phyloP scores from a whole-genome alignment of 1,140 invertebrate species.

The Pseudoatta argentina region DNA sequence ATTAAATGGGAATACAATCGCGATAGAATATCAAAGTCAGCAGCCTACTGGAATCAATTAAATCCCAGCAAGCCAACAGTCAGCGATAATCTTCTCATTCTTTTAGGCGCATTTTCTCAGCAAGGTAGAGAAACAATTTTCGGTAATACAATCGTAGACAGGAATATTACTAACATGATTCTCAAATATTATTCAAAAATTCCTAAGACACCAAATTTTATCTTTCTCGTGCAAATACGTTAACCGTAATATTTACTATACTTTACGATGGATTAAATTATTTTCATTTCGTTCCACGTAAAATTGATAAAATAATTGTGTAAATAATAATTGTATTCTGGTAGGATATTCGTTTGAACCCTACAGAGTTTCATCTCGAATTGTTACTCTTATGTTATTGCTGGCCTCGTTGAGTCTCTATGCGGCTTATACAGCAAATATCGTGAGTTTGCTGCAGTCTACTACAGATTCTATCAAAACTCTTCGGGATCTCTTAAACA shows the following conservation, averaged over 20 bases:
- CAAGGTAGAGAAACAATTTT: constrained; percentile 73
- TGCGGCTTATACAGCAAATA: constrained; percentile 89
- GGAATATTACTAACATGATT: no score
- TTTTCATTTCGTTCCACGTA: not conserved
- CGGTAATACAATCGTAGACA: not conserved
- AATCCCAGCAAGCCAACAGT: constrained; percentile 66
- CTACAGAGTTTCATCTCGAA: constrained; percentile 73
- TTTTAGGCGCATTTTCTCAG: constrained; percentile 78
- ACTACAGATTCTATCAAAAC: constrained; percentile 88
- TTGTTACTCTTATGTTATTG: constrained; percentile 78
- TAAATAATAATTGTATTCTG: not conserved
- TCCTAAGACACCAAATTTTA: not conserved
- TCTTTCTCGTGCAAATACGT: not conserved
- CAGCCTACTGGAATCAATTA: constrained; percentile 42
- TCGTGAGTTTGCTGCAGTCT: constrained; percentile 89
- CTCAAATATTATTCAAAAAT: no score
- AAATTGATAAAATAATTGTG: not conserved
- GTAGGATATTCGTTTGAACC: constrained; percentile 79
- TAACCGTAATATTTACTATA: no score
- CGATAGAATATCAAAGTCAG: not conserved
- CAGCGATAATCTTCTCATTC: constrained; percentile 78
- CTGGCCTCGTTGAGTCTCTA: constrained; percentile 84
- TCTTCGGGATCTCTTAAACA: constrained; percentile 87
- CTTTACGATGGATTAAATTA: not conserved
- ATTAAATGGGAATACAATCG: constrained; percentile 82